These are phyloP conservation scores for Ateles fusciceps DNA, from an alignment of 2,797 vertebrate species.

Conservation along the genomic window DNA sequence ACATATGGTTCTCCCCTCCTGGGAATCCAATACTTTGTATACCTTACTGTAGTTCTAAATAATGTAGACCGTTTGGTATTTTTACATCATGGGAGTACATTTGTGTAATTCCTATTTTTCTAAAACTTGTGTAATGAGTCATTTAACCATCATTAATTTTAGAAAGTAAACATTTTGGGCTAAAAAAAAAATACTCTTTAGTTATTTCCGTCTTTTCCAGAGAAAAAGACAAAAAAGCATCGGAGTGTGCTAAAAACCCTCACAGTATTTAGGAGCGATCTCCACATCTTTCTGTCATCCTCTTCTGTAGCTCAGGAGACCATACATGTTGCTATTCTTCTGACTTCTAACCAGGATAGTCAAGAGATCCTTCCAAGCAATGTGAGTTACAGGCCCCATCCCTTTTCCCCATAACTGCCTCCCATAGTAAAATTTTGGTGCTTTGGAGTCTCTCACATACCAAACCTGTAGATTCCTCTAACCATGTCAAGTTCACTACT, in stretches of 20 bases:
- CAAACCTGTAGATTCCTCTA: not conserved
- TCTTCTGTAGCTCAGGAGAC: not conserved
- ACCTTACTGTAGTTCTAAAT: not conserved
- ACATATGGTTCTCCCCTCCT: not conserved
- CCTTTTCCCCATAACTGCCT: not conserved
- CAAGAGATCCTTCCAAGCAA: not conserved
- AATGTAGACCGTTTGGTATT: not conserved
- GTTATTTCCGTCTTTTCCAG: not conserved
- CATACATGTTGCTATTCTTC: not conserved
- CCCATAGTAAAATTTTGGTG: not conserved
- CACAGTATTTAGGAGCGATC: not conserved
- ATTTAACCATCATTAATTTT: constrained; percentile 33
- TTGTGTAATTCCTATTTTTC: not conserved
- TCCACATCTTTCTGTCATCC: not conserved
- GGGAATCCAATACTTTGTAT: not conserved
- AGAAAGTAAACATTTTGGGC: constrained; percentile 12
- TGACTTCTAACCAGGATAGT: not conserved
- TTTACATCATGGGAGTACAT: not conserved
- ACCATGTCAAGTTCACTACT: not conserved
- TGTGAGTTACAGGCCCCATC: not conserved
- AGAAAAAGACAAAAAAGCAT: not conserved
- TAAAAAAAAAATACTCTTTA: not conserved
- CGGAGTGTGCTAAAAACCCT: not conserved
- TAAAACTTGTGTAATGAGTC: not conserved
- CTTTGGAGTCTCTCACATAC: not conserved